phyloP scores from a whole-genome alignment of 2,888 invertebrate genomes.

The Gasteruption jaculator region DNA sequence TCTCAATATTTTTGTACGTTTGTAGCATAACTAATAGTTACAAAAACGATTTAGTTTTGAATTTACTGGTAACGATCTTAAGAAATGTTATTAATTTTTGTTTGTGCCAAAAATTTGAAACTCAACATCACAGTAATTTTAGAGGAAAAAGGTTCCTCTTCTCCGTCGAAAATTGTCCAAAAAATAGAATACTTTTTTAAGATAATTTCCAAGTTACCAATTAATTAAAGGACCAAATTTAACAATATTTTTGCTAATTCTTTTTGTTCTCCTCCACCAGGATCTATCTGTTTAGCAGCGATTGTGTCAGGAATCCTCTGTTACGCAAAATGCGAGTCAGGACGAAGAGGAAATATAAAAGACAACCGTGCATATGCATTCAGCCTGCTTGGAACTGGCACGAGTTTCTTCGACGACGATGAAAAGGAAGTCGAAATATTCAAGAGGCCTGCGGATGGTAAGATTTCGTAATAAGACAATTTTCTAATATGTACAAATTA shows the following conservation, averaged over 20 bases:
- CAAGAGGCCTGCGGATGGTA: constrained; percentile 47
- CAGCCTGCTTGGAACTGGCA: constrained; percentile 58
- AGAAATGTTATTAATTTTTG: background rate
- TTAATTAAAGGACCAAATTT: no score
- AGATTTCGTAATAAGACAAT: constrained; percentile 7
- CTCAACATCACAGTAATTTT: no score
- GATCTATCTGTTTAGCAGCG: constrained; percentile 56
- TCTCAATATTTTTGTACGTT: constrained; percentile 1
- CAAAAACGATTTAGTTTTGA: background rate
- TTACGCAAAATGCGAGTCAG: constrained; percentile 54
- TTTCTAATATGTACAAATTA: no score
- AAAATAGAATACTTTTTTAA: no score
- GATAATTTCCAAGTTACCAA: no score
- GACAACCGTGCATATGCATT: constrained; percentile 57
- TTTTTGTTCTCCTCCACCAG: no score
- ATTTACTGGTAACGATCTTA: constrained; percentile 3
- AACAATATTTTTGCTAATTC: no score
- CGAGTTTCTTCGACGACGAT: constrained; percentile 54
- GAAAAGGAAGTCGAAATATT: constrained; percentile 55
- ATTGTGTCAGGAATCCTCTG: constrained; percentile 58
- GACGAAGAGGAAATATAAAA: constrained; percentile 43
- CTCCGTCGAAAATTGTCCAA: no score
- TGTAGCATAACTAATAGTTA: background rate
- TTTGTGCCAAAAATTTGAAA: no score
- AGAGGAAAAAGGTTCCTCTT: no score